Base-by-base conservation (phyloP, 2,113 vertebrate species). In the Chunga burmeisteri region DNA sequence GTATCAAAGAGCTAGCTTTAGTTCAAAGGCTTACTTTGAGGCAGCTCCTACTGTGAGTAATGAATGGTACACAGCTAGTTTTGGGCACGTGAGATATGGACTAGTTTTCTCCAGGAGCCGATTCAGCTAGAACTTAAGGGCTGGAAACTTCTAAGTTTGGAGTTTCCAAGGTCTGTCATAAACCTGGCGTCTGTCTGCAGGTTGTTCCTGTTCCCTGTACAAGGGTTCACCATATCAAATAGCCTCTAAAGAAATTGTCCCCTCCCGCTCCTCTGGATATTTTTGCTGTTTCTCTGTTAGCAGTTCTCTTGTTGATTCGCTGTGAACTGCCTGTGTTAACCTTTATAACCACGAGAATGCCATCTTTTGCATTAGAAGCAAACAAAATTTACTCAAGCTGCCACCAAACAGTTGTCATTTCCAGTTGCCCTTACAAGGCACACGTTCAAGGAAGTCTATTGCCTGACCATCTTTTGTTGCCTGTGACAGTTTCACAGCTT, bases 401-500 rank as follows among this genome's bases (percentile, higher is more conserved):
- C 58, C 72, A 46, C 53, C 4, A 5, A 65, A 46, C 26, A 25
- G 68, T 72, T 94, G 50, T 47, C 59, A 53, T 62, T 93, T 56
- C 79, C 68, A 74, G 62, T 52, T 87, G 73, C 42, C 61, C 55
- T 81, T 32, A 9, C 0, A 1, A 67, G 53, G 49, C 77, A 65
- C 5, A 1, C 0, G 0, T 42, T 68, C 62, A 34, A 38, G 46
- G 53, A 70, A 73, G 36, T 66, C 88, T 72, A 21, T 19, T 71
- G 52, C 75, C 66, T 91, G 81, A 44, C 65, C 92, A 82, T 62
- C 49, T 78, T 94, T 90, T 90, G 53, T 78, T 73, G 72, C 56
- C 89, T 81, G 67, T 36, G 59, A 73, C 58, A 84, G 44, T 29
- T 91, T 81, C 88, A 89, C 81, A 94, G 78, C 73, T 96, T 91